Evolutionary conservation across 1,140 invertebrate species (phyloP), one percentile per base, ranked within the genome.

Genomic region (Colletes gigas): DNA sequence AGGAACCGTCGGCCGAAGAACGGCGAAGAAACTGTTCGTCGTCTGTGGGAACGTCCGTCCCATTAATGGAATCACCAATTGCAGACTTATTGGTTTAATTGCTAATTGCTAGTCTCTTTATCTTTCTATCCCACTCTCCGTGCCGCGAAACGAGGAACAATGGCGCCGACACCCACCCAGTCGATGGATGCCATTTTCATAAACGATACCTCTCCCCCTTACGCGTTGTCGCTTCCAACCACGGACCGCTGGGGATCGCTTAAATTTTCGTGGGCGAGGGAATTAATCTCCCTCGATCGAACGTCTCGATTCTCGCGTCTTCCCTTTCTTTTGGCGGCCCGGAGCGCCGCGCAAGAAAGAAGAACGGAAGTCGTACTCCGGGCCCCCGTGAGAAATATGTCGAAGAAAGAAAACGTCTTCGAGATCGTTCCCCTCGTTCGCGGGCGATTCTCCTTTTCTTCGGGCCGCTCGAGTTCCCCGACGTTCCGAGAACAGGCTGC

Each of bases 41-140:
- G 78, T 86, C 83, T 85, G 87, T 91, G 88, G 89, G 89, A 91
- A 91, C 89, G 83, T 68, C 63, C 83, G 76, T 78, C 67, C 81
- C 88, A 90, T 91, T 89, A 90, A 92, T 88, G 88, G 88, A 92
- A 92, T 90, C 89, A 89, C 87, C 87, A 91, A 91, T 92, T 90
- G 90, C 89, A 89, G 85, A 87, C 84, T 91, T 91, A 91, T 91
- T 92, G 89, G 88, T 92, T 91, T 90, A 92, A 92, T 92, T 92
- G 90, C 87, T 92, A 91, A 91, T 91, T 91, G 90, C 89, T 89
- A 90, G 86, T 88, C 82, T 83, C 75, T 78, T 63, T 75, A 52
- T 60, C 47, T 70, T 78, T 69, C 57, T 71, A 63, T 57, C 65
- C 84, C 78, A 66, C 72, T 65, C 67, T 76, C 71, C 60, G 67